Percentiles rank a stretch among this genome's conserved stretches.
phyloP scores from a whole-genome alignment of 2,797 vertebrate genomes.

The Heteromormyrus szaboi region DNA sequence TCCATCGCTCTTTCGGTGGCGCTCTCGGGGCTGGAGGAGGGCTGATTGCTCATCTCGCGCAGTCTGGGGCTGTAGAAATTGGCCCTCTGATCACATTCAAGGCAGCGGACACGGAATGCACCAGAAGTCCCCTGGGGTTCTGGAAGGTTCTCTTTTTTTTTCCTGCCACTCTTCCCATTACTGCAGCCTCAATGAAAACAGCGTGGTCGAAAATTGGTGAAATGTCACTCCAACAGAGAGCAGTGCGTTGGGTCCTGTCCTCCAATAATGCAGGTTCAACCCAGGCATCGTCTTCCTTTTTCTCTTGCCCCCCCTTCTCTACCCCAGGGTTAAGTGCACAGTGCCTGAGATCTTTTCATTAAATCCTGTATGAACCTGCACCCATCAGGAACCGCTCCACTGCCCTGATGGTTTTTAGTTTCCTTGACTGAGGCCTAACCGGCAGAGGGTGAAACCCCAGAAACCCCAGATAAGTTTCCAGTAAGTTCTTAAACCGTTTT shows the following conservation, averaged over 20 bases:
- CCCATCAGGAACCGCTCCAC: neutral
- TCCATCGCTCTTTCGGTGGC: neutral
- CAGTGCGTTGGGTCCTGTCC: neutral
- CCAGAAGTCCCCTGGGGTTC: neutral
- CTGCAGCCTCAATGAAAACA: conserved; percentile 28
- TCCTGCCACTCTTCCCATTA: neutral
- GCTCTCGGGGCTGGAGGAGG: neutral
- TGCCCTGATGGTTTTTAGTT: neutral
- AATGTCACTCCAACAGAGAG: conserved; percentile 3
- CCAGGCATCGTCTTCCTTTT: neutral
- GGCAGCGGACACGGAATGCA: neutral
- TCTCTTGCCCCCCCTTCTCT: neutral
- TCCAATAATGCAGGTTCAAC: neutral
- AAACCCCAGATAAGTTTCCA: neutral
- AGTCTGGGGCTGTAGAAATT: neutral
- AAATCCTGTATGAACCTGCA: neutral
- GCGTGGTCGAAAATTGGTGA: conserved; percentile 11
- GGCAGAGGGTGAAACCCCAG: neutral
- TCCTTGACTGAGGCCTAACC: neutral
- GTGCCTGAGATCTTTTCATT: conserved; percentile 1
- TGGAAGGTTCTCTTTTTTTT: conserved; percentile 22
- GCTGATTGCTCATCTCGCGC: neutral
- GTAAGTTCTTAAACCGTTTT: neutral
- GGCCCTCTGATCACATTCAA: neutral
- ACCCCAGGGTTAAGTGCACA: conserved; percentile 9